phyloP scores from a whole-genome alignment of 2,797 vertebrate species.

The Acipenser oxyrinchus region DNA sequence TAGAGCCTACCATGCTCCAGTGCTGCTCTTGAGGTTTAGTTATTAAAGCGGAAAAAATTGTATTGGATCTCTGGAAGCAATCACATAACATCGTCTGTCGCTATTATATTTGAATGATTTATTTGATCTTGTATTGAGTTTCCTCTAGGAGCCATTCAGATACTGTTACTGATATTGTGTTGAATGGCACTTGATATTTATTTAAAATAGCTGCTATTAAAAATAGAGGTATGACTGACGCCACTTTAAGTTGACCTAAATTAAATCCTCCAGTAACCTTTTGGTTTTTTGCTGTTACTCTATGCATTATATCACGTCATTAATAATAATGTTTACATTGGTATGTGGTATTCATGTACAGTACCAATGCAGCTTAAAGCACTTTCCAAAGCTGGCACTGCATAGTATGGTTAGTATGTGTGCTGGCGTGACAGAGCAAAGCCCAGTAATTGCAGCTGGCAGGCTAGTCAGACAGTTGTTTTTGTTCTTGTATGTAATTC shows the following conservation, averaged over 20 bases:
- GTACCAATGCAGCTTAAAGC: too few relatives aligned
- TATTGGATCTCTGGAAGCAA: background rate
- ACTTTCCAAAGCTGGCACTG: too few relatives aligned
- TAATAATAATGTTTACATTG: too few relatives aligned
- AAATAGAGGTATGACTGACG: background rate
- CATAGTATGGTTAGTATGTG: too few relatives aligned
- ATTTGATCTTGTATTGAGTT: background rate
- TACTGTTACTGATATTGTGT: constrained; percentile 1
- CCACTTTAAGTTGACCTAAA: background rate
- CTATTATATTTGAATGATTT: constrained; percentile 5
- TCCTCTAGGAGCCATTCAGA: constrained; percentile 6
- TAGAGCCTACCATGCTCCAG: background rate
- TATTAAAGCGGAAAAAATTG: background rate
- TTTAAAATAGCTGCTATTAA: constrained; percentile 11
- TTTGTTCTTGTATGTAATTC: too few relatives aligned
- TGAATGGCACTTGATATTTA: constrained; percentile 3
- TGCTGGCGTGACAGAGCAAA: too few relatives aligned
- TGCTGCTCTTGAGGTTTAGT: background rate
- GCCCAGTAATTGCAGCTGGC: too few relatives aligned
- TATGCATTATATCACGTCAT: too few relatives aligned
- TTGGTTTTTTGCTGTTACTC: too few relatives aligned
- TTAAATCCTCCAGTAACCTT: background rate
- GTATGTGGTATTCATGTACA: too few relatives aligned
- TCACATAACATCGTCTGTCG: background rate
- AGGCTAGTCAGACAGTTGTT: too few relatives aligned